A percentile compares a stretch with the other conserved stretches of the same genome.
Conservation (phyloP, 2,113 vertebrate genomes). For the Cinclus mexicanus region DNA sequence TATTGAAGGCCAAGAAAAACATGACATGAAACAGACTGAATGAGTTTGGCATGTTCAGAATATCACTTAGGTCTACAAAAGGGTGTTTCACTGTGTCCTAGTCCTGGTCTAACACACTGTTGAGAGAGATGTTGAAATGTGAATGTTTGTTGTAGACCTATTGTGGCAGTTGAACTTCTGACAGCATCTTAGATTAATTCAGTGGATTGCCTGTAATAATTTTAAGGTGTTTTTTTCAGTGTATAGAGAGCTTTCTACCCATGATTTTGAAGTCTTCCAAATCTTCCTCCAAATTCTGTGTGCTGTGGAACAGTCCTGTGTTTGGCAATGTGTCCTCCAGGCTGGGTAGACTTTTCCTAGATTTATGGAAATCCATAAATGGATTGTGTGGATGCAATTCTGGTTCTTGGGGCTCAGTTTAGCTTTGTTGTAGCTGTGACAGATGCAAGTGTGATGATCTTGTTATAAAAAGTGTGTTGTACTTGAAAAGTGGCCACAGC, state of each 20-base stretch:
- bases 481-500: conserved; percentile 26
- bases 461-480: conserved; percentile 9
- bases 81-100: accelerated
- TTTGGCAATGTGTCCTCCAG: not conserved
- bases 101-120: not conserved
- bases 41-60: not conserved
- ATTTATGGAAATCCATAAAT: not conserved
- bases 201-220: not conserved
- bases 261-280: not conserved
- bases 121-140: not conserved
- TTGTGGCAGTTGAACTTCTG: not conserved
- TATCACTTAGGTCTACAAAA: not conserved
- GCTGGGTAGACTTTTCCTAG: not conserved
- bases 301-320: not conserved
- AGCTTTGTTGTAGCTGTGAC: not conserved
- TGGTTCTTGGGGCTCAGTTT: not conserved
- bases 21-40: not conserved
- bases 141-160: not conserved
- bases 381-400: not conserved
- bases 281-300: not conserved
- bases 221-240: not conserved
- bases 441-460: conserved; percentile 28
- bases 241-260: not conserved
- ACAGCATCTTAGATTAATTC: not conserved
- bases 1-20: not conserved